phyloP scores from a whole-genome alignment of 2,797 vertebrate genomes.

The Coregonus suidteri region DNA sequence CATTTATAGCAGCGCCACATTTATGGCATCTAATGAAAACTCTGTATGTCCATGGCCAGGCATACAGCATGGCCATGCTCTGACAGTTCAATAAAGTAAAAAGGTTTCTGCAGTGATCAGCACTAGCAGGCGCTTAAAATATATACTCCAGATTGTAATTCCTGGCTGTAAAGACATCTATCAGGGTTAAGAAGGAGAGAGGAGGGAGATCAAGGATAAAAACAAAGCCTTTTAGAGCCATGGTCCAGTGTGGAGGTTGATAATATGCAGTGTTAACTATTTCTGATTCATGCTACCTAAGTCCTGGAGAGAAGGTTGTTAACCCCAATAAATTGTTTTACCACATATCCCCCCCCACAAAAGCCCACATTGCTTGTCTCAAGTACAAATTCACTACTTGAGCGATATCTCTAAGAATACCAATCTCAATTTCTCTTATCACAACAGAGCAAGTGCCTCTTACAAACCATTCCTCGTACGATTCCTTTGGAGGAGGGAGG shows the following conservation, averaged over 20 bases:
- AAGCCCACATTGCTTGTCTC: background rate
- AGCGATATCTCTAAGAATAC: constrained; percentile 5
- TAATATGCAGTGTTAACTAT: background rate
- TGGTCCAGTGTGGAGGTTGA: background rate
- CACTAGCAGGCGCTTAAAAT: constrained; percentile 31
- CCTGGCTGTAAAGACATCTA: constrained; percentile 18
- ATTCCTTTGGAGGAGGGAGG: constrained; percentile 16
- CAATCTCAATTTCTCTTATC: constrained; percentile 13
- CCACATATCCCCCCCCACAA: too few species aligned
- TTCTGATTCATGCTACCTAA: constrained; percentile 15
- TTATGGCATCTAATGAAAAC: constrained; percentile 15
- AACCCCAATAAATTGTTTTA: background rate
- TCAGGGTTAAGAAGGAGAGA: constrained; percentile 12
- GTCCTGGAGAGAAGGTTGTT: background rate
- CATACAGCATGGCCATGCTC: constrained; percentile 19
- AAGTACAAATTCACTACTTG: constrained; percentile 16
- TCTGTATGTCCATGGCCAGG: background rate
- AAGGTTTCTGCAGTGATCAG: constrained; percentile 35
- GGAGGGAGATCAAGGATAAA: background rate
- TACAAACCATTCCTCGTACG: constrained; percentile 5
- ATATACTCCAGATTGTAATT: constrained; percentile 19
- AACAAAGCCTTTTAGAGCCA: background rate
- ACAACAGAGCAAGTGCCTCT: background rate
- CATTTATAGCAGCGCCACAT: constrained; percentile 17
- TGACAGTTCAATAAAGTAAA: constrained; percentile 50